Evolutionary conservation across 2,113 vertebrate species (phyloP).

Genomic region (Lasiurus borealis): DNA sequence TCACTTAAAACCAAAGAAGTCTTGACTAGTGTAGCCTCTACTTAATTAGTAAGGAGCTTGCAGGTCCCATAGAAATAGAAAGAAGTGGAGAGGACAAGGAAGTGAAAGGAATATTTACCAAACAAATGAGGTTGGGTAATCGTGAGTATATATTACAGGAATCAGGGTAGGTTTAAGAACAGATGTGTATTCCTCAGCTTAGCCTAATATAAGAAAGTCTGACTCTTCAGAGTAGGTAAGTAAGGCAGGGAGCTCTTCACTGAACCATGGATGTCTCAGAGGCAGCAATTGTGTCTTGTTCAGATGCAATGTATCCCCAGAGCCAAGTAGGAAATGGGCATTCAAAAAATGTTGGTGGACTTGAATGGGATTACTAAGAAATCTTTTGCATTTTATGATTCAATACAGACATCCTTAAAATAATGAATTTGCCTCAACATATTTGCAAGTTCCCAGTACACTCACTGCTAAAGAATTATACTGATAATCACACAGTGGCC

Average conservation of each 20-base stretch:
- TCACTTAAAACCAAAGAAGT: constrained; percentile 4
- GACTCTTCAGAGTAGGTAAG: not conserved
- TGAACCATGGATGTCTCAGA: not conserved
- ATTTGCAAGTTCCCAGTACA: constrained; percentile 41
- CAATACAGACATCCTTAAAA: constrained; percentile 36
- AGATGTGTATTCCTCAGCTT: not conserved
- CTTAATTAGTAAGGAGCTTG: not conserved
- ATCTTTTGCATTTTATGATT: constrained; percentile 48
- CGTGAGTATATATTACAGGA: not conserved
- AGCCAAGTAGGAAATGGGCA: not conserved
- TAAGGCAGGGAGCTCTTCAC: not conserved
- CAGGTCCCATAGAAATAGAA: not conserved
- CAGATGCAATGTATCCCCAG: not conserved
- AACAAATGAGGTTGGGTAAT: not conserved
- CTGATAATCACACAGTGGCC: not conserved
- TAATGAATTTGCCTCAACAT: constrained; percentile 23
- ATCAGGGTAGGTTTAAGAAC: not conserved
- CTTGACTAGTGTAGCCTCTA: not conserved
- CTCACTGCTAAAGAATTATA: constrained; percentile 9
- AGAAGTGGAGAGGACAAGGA: constrained; percentile 9
- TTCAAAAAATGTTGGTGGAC: constrained; percentile 2
- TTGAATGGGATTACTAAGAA: constrained; percentile 26
- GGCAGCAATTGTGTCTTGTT: not conserved
- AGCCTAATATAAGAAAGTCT: not conserved
- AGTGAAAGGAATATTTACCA: not conserved